A percentile compares a stretch with the other conserved stretches of the same genome.
Evolutionary conservation across 2,888 invertebrate genomes (phyloP).

Genomic region (Ormyrus rosae): DNA sequence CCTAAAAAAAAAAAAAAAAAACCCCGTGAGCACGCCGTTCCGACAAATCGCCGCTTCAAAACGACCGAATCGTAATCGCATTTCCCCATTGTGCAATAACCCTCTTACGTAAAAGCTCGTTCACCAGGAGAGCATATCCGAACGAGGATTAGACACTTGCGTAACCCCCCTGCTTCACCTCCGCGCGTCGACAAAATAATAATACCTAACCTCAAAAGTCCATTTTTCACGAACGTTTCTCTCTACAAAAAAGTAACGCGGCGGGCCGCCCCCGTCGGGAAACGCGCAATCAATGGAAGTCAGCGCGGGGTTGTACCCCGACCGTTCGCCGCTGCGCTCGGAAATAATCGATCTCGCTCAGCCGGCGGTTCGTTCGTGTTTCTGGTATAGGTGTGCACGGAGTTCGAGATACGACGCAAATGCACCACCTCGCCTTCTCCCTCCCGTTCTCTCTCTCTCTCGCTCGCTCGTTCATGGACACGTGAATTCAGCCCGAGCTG

Average conservation of each 20-base stretch:
- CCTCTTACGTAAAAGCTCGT: background rate
- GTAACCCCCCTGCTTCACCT: too few relatives aligned
- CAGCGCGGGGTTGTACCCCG: too few relatives aligned
- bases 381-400: too few relatives aligned
- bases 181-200: too few relatives aligned
- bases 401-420: slow-evolving; percentile 25
- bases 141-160: too few relatives aligned
- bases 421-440: background rate
- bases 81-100: background rate
- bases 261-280: background rate
- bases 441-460: background rate
- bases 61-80: background rate
- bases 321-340: background rate
- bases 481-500: background rate
- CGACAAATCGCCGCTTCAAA: too few relatives aligned
- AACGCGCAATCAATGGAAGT: too few relatives aligned
- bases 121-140: too few relatives aligned
- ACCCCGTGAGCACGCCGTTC: too few relatives aligned
- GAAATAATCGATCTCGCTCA: slow-evolving; percentile 28
- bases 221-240: background rate
- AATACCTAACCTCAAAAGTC: too few relatives aligned
- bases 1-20: too few relatives aligned
- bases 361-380: background rate
- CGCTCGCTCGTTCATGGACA: background rate
- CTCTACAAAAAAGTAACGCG: slow-evolving; percentile 6